Conservation (phyloP, 2,888 invertebrate genomes). For the Tetragonula carbonaria region DNA sequence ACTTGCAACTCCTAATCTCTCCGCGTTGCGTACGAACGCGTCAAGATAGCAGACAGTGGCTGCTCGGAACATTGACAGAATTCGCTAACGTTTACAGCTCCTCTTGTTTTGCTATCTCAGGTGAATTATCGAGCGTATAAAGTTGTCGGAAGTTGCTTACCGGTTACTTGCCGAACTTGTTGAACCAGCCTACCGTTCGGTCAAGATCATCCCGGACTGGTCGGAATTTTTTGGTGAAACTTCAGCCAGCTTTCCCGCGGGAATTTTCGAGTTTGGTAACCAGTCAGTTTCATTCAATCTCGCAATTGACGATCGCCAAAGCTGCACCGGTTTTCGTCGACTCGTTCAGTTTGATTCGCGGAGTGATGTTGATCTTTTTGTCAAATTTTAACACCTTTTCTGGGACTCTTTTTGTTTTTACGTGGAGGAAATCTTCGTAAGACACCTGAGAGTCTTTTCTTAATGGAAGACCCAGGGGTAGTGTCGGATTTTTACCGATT, state of each 20-base stretch:
- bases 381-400: too few species aligned
- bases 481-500: too few species aligned
- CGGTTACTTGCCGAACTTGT: constrained; percentile 27
- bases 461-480: too few species aligned
- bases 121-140: constrained; percentile 36
- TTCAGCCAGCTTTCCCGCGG: constrained; percentile 1
- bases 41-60: constrained; percentile 27
- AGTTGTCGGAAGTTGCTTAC: constrained; percentile 39
- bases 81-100: not conserved
- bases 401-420: too few species aligned
- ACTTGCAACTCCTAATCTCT: constrained; percentile 38
- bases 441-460: too few species aligned
- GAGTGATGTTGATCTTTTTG: too few species aligned
- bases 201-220: too few species aligned
- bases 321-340: too few species aligned
- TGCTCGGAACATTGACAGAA: constrained; percentile 16
- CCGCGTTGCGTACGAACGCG: constrained; percentile 23
- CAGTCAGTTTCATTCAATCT: not conserved
- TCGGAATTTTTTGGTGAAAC: not conserved
- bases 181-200: not conserved
- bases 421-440: too few species aligned
- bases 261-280: not conserved
- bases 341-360: too few species aligned
- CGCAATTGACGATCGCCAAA: too few species aligned
- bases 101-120: constrained; percentile 7